These are phyloP conservation scores for Rhynchotus rufescens DNA, from an alignment of 2,797 vertebrate species.

Conservation along the genomic window DNA sequence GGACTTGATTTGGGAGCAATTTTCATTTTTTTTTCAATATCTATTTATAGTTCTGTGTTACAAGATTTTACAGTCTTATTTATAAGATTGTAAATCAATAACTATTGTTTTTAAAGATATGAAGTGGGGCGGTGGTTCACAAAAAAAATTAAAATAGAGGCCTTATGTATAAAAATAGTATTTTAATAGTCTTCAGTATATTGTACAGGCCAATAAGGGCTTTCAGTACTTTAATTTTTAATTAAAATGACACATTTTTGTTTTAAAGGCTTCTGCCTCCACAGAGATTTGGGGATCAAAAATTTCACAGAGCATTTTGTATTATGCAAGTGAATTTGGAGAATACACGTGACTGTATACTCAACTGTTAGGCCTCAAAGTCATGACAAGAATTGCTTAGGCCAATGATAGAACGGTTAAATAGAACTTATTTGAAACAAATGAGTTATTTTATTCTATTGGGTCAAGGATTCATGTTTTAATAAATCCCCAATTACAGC, in stretches of 20 bases:
- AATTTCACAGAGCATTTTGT: constrained; percentile 3
- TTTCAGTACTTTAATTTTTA: constrained; percentile 25
- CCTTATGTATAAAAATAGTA: not conserved
- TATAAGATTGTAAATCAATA: constrained; percentile 34
- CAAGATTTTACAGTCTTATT: not conserved
- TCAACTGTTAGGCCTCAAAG: not conserved
- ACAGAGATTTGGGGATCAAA: not conserved
- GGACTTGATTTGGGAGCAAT: constrained; percentile 20
- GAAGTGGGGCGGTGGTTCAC: not conserved
- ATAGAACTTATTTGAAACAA: constrained; percentile 51
- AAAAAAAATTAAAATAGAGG: not conserved
- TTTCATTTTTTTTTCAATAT: not conserved
- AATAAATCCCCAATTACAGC: constrained; percentile 65
- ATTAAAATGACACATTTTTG: constrained; percentile 6
- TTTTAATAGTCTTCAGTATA: not conserved
- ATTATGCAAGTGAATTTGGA: constrained; percentile 19
- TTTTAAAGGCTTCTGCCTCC: not conserved
- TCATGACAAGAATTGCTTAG: not conserved
- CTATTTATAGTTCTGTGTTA: constrained; percentile 38
- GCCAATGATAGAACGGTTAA: constrained; percentile 27
- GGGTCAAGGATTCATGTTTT: constrained; percentile 57
- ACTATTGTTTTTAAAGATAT: constrained; percentile 5
- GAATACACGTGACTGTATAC: not conserved
- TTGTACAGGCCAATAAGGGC: not conserved
- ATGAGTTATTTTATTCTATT: constrained; percentile 36